phyloP scores from a whole-genome alignment of 2,797 vertebrate genomes.

The Dipus sagitta region DNA sequence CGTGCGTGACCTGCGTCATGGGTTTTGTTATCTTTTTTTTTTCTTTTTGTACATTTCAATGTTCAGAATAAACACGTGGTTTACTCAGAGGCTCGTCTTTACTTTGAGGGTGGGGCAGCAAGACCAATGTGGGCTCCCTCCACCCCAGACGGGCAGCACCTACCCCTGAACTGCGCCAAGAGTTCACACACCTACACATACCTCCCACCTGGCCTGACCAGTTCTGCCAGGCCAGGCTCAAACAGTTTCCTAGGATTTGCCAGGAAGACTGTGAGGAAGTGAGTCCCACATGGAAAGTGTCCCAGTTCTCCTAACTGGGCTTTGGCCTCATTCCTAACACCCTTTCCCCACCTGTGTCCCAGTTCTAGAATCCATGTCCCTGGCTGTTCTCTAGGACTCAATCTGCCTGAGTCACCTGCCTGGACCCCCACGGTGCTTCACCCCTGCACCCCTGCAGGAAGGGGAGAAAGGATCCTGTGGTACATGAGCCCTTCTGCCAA shows the following conservation, averaged over 20 bases:
- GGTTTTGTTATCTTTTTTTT: constrained; percentile 80
- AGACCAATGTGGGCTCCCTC: no score
- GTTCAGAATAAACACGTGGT: constrained; percentile 89
- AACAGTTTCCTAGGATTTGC: not conserved
- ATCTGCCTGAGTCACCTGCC: not conserved
- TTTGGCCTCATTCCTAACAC: constrained; percentile 73
- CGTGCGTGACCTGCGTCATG: constrained; percentile 63
- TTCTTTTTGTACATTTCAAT: constrained; percentile 88
- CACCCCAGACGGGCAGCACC: no score
- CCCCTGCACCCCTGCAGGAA: not conserved
- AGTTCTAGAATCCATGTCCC: constrained; percentile 67
- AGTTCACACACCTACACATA: not conserved
- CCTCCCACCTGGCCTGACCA: not conserved
- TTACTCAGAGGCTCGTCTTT: constrained; percentile 83
- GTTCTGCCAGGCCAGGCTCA: not conserved
- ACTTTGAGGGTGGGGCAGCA: not conserved
- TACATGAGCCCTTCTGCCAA: not conserved
- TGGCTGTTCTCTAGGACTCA: not conserved
- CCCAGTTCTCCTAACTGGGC: constrained; percentile 75
- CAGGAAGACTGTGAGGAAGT: not conserved
- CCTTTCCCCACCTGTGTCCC: constrained; percentile 72
- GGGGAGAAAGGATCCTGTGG: not conserved
- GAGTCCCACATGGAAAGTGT: constrained; percentile 69
- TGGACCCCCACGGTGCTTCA: not conserved
- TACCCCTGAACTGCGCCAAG: not conserved